Evolutionary conservation across 2,797 vertebrate genomes (phyloP).

Genomic region (Fistularia commersonii): DNA sequence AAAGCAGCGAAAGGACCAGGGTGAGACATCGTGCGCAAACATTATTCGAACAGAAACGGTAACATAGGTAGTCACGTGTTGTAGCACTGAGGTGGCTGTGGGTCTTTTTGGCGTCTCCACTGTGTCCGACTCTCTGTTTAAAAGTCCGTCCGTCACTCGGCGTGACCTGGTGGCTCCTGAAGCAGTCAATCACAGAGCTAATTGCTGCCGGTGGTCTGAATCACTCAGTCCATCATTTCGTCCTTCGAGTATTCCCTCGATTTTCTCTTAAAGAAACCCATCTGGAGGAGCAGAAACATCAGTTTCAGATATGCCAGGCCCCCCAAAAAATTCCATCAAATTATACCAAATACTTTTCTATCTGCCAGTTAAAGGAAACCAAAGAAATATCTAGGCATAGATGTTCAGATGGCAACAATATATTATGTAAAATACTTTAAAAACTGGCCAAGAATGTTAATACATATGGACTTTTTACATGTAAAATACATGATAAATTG

Average conservation of each 20-base stretch:
- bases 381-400: too few species aligned
- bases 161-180: conserved; percentile 19
- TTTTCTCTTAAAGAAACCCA: conserved; percentile 97
- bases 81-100: conserved; percentile 36
- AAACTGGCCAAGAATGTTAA: too few species aligned
- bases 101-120: conserved; percentile 31
- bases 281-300: conserved; percentile 65
- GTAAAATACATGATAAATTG: too few species aligned
- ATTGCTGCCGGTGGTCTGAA: conserved; percentile 62
- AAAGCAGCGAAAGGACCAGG: conserved; percentile 7
- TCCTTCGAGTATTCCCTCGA: conserved; percentile 89
- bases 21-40: conserved; percentile 31
- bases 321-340: too few species aligned
- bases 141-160: conserved; percentile 30
- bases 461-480: too few species aligned
- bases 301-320: too few species aligned
- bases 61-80: conserved; percentile 23
- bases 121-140: conserved; percentile 19
- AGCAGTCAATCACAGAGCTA: conserved; percentile 50
- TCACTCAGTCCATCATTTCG: conserved; percentile 61
- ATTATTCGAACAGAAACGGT: conserved; percentile 20
- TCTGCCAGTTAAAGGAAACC: too few species aligned
- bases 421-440: too few species aligned
- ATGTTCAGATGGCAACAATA: too few species aligned
- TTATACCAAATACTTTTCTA: too few species aligned